phyloP scores from a whole-genome alignment of 2,888 invertebrate species.

The Aphelenchoides bicaudatus region DNA sequence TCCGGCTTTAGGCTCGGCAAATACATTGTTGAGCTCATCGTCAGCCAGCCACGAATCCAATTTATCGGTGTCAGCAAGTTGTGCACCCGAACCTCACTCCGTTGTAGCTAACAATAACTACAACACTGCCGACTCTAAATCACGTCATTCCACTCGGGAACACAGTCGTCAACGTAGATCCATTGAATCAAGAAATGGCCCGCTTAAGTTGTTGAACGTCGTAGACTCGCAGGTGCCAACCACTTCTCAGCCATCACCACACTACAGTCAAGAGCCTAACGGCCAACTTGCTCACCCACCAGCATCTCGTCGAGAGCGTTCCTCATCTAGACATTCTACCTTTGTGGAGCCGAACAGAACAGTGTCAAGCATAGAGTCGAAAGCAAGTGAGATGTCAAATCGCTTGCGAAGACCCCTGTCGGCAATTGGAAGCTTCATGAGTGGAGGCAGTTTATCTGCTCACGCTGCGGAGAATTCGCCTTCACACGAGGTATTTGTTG shows the following conservation, averaged over 20 bases:
- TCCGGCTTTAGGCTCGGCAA: constrained; percentile 2
- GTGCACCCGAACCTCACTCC: too few relatives aligned
- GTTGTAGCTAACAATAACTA: neutral
- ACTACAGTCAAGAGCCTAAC: too few relatives aligned
- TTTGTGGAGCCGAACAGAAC: too few relatives aligned
- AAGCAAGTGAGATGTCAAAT: constrained; percentile 16
- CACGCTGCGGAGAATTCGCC: constrained; percentile 12
- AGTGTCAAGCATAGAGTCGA: too few relatives aligned
- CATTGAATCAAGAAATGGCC: too few relatives aligned
- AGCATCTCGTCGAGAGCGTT: too few relatives aligned
- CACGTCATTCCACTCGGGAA: neutral
- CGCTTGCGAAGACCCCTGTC: constrained; percentile 15
- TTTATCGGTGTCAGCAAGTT: constrained; percentile 9
- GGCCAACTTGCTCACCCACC: too few relatives aligned
- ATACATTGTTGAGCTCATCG: constrained; percentile 11
- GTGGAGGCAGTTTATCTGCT: constrained; percentile 10
- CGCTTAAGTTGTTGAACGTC: neutral
- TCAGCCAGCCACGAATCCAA: constrained; percentile 6
- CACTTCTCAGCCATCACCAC: neutral
- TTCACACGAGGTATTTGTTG: neutral
- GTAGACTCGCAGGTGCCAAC: neutral
- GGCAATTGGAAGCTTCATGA: constrained; percentile 19
- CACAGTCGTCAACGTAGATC: constrained; percentile 4
- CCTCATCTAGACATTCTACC: too few relatives aligned
- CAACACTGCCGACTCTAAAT: neutral